Evolutionary conservation across 2,888 invertebrate genomes (phyloP), one percentile per base, ranked within the genome.

Genomic region (Drosophila sordidapex): DNA sequence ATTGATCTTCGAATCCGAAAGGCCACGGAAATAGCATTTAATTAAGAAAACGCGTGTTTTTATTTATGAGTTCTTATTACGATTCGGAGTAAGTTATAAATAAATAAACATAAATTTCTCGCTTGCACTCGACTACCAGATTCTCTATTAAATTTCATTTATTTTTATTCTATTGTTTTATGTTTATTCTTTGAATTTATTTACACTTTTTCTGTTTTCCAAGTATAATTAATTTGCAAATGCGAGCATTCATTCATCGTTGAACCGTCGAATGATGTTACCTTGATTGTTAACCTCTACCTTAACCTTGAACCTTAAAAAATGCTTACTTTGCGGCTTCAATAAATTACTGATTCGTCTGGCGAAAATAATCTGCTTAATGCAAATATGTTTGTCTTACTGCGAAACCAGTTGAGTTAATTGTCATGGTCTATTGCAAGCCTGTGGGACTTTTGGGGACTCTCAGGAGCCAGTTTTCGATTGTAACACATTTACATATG

Each of bases 61-160:
- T 78, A 83, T 89, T 81, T 86, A 91, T 91, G 91, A 91, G 92
- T 86, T 90, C 88, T 79, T 91, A 87, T 88, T 91, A 91, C 83
- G 91, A 91, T 87, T 79, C 91, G 69, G 92, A 92, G 91, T 91
- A 91, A 92, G 92, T 91, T 72, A 78, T 78, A 70, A 71, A 88
- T 81, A 71, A 70, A 63, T 62, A 69, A 70, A 63, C 60, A 70
- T 27, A 68, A 15, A 40, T 56, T 35, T 36, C n/a, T 27, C 18
- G 11, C 46, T 38, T 18, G 4, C 33, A 15, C 21, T 29, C 21
- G 57, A 53, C 43, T 58, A 40, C 8, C 35, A 35, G 25, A 59
- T 46, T 31, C n/a, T 18, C 25, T 36, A 1, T 8, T 4, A 2
- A 40, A 40, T 38, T 48, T 18, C 10, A 21, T 25, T 15, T 27